Base-by-base conservation (phyloP, 2,797 vertebrate genomes). In the Manis javanica region DNA sequence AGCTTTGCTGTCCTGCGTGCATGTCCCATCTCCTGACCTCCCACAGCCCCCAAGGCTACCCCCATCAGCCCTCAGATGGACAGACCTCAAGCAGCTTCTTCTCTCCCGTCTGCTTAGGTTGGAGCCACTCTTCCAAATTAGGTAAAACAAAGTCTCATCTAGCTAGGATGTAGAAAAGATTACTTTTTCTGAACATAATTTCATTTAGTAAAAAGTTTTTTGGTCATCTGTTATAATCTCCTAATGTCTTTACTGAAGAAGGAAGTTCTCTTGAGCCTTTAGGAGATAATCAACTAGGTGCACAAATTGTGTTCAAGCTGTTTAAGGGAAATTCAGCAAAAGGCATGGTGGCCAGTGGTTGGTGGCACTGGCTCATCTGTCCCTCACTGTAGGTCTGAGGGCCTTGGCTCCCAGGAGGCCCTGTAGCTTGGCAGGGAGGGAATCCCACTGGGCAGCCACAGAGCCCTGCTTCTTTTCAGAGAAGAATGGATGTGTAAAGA, bases 361-460 rank as follows among this genome's bases (percentile, higher is more conserved):
- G 0, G 0, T 19, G 75, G 24, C 6, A 21, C 23, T 9, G 6
- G 46, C 24, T 42, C 24, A 1, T 5, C 7, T 26, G 15, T 29
- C 49, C 31, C 31, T 84, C 69, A 2, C 39, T 39, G 13, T 37
- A 21, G n/a, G 31, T 24, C 31, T 3, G 85, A 31, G 15, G 24
- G 13, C 7, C 13, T 2, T 4, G 6, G 19, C 18, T 49, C 12
- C 4, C 23, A 31, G 78, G 46, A 71, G 39, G 31, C 59, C 55
- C 31, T 16, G 39, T 7, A 5, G 19, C 21, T 9, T 23, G 64
- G 42, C 51, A 2, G 19, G 6, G 12, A 31, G 53, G 7, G 57
- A 63, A 5, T 46, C 46, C 57, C n/a, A 5, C 8, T 29, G 18
- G 12, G 26, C 16, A 34, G 53, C 64, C 42, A 51, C 3, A 6